These are phyloP conservation scores for Ricordea florida DNA, from an alignment of 92 coral and sea anemone species.

Conservation along the genomic window DNA sequence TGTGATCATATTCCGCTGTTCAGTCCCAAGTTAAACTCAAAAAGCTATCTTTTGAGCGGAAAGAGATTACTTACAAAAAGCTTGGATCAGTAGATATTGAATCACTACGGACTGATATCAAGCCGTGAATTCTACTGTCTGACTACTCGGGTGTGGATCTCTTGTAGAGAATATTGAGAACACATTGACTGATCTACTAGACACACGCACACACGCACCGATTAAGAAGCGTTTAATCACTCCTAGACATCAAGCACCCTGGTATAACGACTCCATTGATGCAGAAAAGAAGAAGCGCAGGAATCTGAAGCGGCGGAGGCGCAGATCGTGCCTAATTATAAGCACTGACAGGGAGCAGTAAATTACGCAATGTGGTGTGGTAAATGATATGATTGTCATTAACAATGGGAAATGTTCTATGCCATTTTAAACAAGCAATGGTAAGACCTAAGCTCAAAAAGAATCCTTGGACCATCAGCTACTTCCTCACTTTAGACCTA, in stretches of 20 bases:
- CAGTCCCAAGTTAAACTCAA: slow-evolving; percentile 2
- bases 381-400: slow-evolving; percentile 33
- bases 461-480: slow-evolving; percentile 33
- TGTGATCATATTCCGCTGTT: slow-evolving; percentile 36
- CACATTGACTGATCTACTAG: neutral
- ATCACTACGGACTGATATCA: neutral
- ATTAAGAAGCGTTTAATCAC: slow-evolving; percentile 24
- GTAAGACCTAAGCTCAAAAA: slow-evolving; percentile 45
- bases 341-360: slow-evolving; percentile 13
- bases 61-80: slow-evolving; percentile 1
- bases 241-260: slow-evolving; percentile 38
- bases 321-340: slow-evolving; percentile 15
- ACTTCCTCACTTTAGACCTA: slow-evolving; percentile 35
- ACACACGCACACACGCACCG: slow-evolving; percentile 14
- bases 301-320: slow-evolving; percentile 26
- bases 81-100: neutral
- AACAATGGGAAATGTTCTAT: slow-evolving; percentile 4
- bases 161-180: slow-evolving; percentile 9
- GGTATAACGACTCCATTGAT: slow-evolving; percentile 28
- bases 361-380: slow-evolving; percentile 31
- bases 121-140: no score
- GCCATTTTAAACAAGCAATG: slow-evolving; percentile 6
- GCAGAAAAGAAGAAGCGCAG: slow-evolving; percentile 37
- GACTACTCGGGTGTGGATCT: no score
- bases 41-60: slow-evolving; percentile 10